Percentiles rank a stretch among this genome's conserved stretches.
Evolutionary conservation across 2,113 vertebrate species (phyloP).

Genomic region (Istiophorus platypterus): DNA sequence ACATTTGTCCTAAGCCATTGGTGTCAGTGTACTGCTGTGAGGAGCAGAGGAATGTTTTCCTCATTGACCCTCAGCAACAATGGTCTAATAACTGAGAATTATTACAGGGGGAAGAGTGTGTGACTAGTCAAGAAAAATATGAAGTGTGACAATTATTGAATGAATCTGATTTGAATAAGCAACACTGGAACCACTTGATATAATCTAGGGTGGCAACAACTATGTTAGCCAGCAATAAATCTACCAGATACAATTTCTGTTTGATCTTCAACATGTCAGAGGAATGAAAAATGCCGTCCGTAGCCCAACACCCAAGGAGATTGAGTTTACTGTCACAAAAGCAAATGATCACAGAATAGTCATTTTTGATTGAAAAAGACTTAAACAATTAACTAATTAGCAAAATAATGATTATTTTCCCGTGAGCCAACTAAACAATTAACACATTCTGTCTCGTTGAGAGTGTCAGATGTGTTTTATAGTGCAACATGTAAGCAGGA

Average conservation of each 20-base stretch:
- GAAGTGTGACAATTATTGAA: background rate
- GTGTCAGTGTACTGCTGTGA: background rate
- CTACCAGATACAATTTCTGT: background rate
- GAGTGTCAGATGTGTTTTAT: background rate
- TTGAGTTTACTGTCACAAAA: no score
- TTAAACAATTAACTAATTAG: no score
- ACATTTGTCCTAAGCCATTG: background rate
- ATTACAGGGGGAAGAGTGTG: background rate
- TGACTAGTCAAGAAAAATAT: background rate
- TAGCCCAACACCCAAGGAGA: no score
- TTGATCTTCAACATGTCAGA: no score
- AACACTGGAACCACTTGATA: background rate
- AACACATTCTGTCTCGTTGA: background rate
- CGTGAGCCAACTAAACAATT: background rate
- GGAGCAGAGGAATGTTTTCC: background rate
- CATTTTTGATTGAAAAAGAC: no score
- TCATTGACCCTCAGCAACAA: background rate
- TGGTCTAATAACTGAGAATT: background rate
- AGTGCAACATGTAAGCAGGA: background rate
- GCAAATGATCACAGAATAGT: no score
- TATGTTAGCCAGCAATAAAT: background rate
- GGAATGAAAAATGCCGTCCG: no score
- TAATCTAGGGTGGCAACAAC: background rate
- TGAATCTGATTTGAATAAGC: background rate
- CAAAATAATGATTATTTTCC: background rate